phyloP scores from a whole-genome alignment of 2,888 invertebrate genomes.

The Trisateles emortualis region DNA sequence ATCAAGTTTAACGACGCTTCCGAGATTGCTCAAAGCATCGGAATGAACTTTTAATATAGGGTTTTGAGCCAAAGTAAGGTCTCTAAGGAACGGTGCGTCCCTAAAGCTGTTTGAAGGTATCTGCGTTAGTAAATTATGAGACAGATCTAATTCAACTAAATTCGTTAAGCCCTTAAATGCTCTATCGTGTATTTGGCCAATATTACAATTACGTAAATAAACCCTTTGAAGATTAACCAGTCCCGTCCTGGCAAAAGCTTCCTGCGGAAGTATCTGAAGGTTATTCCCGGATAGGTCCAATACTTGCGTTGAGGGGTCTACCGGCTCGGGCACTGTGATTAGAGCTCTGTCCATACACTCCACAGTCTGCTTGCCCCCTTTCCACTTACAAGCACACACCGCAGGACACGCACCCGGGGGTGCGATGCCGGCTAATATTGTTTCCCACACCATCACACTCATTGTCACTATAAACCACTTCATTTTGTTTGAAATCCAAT shows the following conservation, averaged over 20 bases:
- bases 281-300: constrained; percentile 96
- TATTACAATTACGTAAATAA: constrained; percentile 93
- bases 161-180: constrained; percentile 96
- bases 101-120: constrained; percentile 93
- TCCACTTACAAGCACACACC: constrained; percentile 97
- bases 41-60: constrained; percentile 93
- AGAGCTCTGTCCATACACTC: constrained; percentile 95
- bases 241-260: constrained; percentile 93
- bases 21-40: constrained; percentile 91
- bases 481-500: constrained; percentile 75
- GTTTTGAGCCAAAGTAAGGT: constrained; percentile 93
- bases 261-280: constrained; percentile 93
- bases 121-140: constrained; percentile 92
- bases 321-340: constrained; percentile 94
- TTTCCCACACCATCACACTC: constrained; percentile 79
- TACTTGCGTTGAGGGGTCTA: constrained; percentile 96
- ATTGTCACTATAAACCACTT: constrained; percentile 81
- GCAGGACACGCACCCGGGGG: constrained; percentile 90
- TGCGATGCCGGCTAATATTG: constrained; percentile 75
- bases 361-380: constrained; percentile 96
- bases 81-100: constrained; percentile 93
- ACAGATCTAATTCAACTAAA: constrained; percentile 95
- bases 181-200: constrained; percentile 94
- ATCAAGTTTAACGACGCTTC: constrained; percentile 93
- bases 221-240: constrained; percentile 95